Evolutionary conservation across 2,113 vertebrate genomes (phyloP).

Genomic region (Laticauda colubrina): DNA sequence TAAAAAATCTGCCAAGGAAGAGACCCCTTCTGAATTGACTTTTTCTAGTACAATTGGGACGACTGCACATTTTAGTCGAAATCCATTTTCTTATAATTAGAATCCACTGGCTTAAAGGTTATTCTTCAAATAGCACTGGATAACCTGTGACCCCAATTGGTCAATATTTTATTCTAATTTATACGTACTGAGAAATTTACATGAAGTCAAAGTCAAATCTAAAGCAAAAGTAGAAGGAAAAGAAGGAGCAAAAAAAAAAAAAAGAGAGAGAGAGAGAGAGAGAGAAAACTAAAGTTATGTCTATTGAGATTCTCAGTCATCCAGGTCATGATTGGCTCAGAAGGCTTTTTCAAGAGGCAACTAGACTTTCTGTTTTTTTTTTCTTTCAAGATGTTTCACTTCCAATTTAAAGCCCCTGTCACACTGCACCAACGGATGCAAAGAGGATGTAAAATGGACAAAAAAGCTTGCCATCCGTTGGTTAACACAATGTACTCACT

Average conservation of each 20-base stretch:
- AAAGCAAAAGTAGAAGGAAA: not conserved
- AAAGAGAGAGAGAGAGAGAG: too few species aligned
- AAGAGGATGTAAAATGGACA: too few species aligned
- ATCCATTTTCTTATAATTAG: not conserved
- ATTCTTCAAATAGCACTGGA: not conserved
- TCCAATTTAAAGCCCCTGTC: too few species aligned
- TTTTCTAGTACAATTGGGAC: not conserved
- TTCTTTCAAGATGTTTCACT: too few species aligned
- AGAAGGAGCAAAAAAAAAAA: not conserved
- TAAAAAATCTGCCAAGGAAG: not conserved
- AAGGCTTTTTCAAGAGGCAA: too few species aligned
- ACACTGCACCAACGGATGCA: too few species aligned
- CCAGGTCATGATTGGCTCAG: too few species aligned
- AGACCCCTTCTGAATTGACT: not conserved
- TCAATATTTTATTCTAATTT: not conserved
- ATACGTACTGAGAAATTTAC: not conserved
- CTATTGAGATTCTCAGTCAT: too few species aligned
- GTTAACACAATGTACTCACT: too few species aligned
- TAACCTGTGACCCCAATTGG: not conserved
- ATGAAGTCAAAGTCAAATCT: not conserved
- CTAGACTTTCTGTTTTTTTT: too few species aligned
- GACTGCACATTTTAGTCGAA: not conserved
- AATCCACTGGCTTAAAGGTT: not conserved
- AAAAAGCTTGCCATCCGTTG: too few species aligned
- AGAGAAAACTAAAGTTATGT: too few species aligned